Conservation (phyloP, 2,113 vertebrate species). For the Sisor rabdophorus region DNA sequence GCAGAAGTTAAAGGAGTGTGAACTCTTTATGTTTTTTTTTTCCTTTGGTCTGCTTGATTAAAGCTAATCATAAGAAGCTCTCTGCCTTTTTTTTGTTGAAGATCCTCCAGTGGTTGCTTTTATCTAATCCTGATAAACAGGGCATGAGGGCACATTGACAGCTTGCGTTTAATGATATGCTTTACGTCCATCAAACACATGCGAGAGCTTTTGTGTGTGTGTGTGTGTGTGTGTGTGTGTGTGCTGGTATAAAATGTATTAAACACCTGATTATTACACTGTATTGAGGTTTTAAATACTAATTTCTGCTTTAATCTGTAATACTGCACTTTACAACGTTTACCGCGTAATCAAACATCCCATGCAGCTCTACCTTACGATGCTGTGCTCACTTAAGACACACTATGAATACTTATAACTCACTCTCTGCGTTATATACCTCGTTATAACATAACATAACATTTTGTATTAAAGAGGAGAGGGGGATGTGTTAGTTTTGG, state of each 20-base stretch:
- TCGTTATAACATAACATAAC: too few relatives aligned
- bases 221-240: constrained; percentile 14
- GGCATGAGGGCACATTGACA: constrained; percentile 26
- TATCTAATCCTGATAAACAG: constrained; percentile 46
- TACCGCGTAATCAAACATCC: too few relatives aligned
- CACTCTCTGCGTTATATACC: too few relatives aligned
- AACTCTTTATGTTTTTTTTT: constrained; percentile 28
- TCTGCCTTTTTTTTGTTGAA: constrained; percentile 14
- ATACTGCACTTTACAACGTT: too few relatives aligned
- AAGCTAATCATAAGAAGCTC: constrained; percentile 42
- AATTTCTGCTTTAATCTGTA: too few relatives aligned
- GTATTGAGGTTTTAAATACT: too few relatives aligned
- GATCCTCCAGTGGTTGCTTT: constrained; percentile 46
- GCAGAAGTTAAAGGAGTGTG: constrained; percentile 32
- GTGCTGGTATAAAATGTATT: constrained; percentile 2
- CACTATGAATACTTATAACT: too few relatives aligned
- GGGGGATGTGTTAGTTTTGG: too few relatives aligned
- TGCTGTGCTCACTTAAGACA: too few relatives aligned
- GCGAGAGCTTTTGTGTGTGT: constrained; percentile 14
- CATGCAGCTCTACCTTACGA: too few relatives aligned
- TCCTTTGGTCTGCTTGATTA: constrained; percentile 45
- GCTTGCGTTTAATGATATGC: constrained; percentile 30
- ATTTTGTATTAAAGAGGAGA: too few relatives aligned
- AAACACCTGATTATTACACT: background rate
- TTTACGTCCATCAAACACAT: constrained; percentile 22